Conservation (phyloP, 2,888 invertebrate genomes). For the Podabrus alpinus region DNA sequence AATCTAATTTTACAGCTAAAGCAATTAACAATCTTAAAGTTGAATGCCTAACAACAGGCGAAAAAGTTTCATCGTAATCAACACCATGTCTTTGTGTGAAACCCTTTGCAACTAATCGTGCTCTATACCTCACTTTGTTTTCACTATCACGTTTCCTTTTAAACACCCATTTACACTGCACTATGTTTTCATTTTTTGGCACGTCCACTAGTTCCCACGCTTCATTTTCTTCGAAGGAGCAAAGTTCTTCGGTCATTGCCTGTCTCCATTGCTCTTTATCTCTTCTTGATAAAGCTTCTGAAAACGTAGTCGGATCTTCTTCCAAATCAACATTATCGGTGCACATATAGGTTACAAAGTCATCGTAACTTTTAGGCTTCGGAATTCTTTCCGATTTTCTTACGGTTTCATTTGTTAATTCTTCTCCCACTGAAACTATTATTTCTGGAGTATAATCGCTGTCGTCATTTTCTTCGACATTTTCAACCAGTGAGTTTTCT, state of each 20-base stretch:
- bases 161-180: slow-evolving; percentile 43
- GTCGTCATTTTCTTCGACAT: neutral
- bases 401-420: neutral
- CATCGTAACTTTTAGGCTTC: neutral
- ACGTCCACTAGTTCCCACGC: slow-evolving; percentile 39
- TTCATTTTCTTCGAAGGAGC: slow-evolving; percentile 40
- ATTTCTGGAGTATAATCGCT: neutral
- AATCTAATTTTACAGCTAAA: slow-evolving; percentile 27
- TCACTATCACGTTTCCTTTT: slow-evolving; percentile 38
- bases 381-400: neutral
- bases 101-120: slow-evolving; percentile 38
- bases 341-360: neutral
- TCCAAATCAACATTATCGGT: neutral
- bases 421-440: too few relatives aligned
- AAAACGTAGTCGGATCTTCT: neutral
- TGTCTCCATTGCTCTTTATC: neutral
- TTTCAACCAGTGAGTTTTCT: neutral
- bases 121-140: slow-evolving; percentile 32
- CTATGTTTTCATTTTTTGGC: slow-evolving; percentile 34
- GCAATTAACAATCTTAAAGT: slow-evolving; percentile 32
- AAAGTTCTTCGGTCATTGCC: slow-evolving; percentile 41
- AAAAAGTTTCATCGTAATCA: slow-evolving; percentile 37
- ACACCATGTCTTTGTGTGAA: slow-evolving; percentile 35
- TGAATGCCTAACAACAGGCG: slow-evolving; percentile 28
- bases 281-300: neutral